Base-by-base conservation (phyloP, 64 coral and sea anemone species). In the Hydrozoanthus tunicans region DNA sequence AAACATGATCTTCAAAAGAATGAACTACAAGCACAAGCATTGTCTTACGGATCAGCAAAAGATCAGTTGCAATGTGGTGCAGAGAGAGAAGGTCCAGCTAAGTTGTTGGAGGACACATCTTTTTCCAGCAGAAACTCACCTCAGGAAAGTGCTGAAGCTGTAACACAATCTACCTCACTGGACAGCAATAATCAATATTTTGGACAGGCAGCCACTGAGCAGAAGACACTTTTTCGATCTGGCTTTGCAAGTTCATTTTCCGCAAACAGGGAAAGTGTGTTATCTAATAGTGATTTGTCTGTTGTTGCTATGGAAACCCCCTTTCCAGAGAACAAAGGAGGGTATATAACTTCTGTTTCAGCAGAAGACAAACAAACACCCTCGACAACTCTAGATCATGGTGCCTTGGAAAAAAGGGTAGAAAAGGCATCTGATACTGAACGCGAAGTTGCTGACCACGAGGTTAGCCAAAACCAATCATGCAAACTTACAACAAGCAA, bases 81-180 rank as follows among this genome's bases (percentile, higher is more conserved):
- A 77, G 10, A 77, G 13, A 90, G 79, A 79, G 25, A 78, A 79
- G 17, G 75, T 12, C 11, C 57, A 78, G 73, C 53, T 0, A 79
- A 65, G 14, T 77, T 13, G 7, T 9, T 53, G 7, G 75, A 89
- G 6, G 85, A 90, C 4, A 58, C 62, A 7, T 64, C 89, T 65
- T 14, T 54, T 27, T n/a, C 58, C 5, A 52, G 32, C 53, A 27
- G 52, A 20, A 90, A 66, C 25, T 64, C 75, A 59, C 24, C 67
- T 51, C 79, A 74, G 13, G 75, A 90, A 90, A 79, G 75, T 58
- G 79, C 59, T 23, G 73, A 73, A 76, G 67, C 64, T 17, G 27
- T 69, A 6, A 74, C n/a, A 4, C 69, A 75, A 0, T 59, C 76
- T 6, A 54, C 58, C 27, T 64, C 75, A 51, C 89, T 55, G 10